phyloP scores from a whole-genome alignment of 2,888 invertebrate genomes.

The Drosophila lutescens region DNA sequence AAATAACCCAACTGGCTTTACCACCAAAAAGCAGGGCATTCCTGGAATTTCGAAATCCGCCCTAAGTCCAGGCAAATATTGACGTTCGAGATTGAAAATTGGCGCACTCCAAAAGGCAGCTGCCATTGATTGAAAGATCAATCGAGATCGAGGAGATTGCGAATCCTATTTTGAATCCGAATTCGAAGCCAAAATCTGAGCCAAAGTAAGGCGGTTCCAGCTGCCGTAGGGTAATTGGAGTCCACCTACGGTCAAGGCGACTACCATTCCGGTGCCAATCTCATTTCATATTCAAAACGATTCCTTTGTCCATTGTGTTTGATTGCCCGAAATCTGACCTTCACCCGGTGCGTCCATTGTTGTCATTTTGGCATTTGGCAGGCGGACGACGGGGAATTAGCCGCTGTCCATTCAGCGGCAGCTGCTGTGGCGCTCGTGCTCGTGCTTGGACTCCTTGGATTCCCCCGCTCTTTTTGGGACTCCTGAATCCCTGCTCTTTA shows the following conservation, averaged over 20 bases:
- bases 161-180: conserved; percentile 5
- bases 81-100: conserved; percentile 55
- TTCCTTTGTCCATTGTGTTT: conserved; percentile 46
- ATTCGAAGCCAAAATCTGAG: background rate
- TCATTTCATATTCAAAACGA: conserved; percentile 49
- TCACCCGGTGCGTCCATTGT: conserved; percentile 51
- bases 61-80: conserved; percentile 44
- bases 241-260: conserved; percentile 39
- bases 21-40: conserved; percentile 16
- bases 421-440: conserved; percentile 52
- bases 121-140: conserved; percentile 72
- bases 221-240: conserved; percentile 68
- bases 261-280: conserved; percentile 33
- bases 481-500: background rate
- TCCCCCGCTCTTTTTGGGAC: background rate
- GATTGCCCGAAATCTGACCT: conserved; percentile 69
- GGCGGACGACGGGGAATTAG: conserved; percentile 58
- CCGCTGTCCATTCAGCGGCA: conserved; percentile 44
- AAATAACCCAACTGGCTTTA: conserved; percentile 11
- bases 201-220: conserved; percentile 39
- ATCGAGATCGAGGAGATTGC: conserved; percentile 52
- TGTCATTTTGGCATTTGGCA: conserved; percentile 27
- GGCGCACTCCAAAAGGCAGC: conserved; percentile 61
- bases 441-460: background rate
- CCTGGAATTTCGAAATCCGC: conserved; percentile 28